A percentile compares a stretch with the other conserved stretches of the same genome.
Evolutionary conservation across 2,797 vertebrate species (phyloP).

Genomic region (Gymnothorax javanicus): DNA sequence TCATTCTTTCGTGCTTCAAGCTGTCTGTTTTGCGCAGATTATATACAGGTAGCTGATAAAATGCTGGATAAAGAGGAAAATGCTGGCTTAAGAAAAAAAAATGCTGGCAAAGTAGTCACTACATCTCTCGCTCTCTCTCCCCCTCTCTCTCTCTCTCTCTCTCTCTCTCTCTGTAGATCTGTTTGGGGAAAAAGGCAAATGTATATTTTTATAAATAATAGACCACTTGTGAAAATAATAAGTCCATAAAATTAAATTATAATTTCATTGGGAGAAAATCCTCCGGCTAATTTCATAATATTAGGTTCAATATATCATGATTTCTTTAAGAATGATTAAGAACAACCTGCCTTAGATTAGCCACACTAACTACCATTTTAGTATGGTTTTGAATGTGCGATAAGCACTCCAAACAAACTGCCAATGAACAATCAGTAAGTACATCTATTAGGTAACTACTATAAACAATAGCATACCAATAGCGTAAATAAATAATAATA

Average conservation of each 20-base stretch:
- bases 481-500: not conserved
- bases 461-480: not conserved
- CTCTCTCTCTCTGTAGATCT: not conserved
- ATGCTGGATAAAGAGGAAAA: constrained; percentile 24
- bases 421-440: not conserved
- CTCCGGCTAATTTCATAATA: not conserved
- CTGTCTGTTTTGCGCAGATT: constrained; percentile 58
- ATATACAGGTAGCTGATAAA: constrained; percentile 31
- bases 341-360: not conserved
- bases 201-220: not conserved
- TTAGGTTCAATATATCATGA: not conserved
- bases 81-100: constrained; percentile 22
- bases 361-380: not conserved
- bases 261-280: not conserved
- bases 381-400: not conserved
- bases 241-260: not conserved
- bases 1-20: constrained; percentile 43
- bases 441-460: not conserved
- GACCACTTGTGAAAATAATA: not conserved
- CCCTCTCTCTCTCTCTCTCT: not conserved
- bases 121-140: not conserved
- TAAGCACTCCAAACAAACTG: not conserved
- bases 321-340: not conserved
- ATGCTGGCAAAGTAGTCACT: not conserved
- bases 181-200: not conserved